phyloP scores from a whole-genome alignment of 2,888 invertebrate species.

The Cerastis leucographa region DNA sequence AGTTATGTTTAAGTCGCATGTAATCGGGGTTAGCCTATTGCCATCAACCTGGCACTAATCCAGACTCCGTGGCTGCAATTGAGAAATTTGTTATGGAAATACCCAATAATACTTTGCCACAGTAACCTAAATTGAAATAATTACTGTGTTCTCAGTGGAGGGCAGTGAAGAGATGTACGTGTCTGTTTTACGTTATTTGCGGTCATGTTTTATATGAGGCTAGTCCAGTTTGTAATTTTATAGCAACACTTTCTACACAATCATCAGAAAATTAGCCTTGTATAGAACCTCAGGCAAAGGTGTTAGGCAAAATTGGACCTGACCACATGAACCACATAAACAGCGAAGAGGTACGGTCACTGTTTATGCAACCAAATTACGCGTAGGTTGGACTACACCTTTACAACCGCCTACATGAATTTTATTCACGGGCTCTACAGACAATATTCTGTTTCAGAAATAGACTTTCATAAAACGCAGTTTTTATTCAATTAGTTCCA shows the following conservation, averaged over 20 bases:
- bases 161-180: not conserved
- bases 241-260: not conserved
- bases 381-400: not conserved
- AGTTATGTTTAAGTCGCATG: too few relatives aligned
- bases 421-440: not conserved
- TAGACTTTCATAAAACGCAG: conserved; percentile 23
- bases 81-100: too few relatives aligned
- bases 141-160: not conserved
- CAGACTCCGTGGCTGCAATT: not conserved
- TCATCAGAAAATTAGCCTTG: not conserved
- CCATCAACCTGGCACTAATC: not conserved
- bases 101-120: too few relatives aligned
- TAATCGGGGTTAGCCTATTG: not conserved
- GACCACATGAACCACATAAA: too few relatives aligned
- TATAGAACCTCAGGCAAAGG: not conserved
- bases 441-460: conserved; percentile 16
- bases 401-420: conserved; percentile 17
- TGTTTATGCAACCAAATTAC: not conserved
- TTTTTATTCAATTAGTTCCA: not conserved
- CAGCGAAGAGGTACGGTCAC: too few relatives aligned
- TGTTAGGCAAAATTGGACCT: too few relatives aligned
- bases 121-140: not conserved
- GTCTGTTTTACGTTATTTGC: not conserved
- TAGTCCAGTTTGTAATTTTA: not conserved
- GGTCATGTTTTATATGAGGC: not conserved